These are phyloP conservation scores for Drosophila falleni DNA, from an alignment of 2,888 invertebrate species.

Conservation along the genomic window DNA sequence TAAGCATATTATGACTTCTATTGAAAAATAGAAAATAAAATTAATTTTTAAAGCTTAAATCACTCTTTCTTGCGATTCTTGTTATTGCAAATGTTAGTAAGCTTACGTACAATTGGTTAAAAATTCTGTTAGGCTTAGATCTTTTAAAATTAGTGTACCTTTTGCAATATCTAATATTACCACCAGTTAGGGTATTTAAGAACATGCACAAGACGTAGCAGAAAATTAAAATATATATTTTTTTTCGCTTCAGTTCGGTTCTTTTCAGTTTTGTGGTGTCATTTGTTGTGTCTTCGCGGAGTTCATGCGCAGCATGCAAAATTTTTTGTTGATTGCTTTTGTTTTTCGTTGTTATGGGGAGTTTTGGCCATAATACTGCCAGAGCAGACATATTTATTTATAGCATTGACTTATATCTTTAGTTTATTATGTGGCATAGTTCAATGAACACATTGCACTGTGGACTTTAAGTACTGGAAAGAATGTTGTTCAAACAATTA, in stretches of 20 bases:
- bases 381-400: slow-evolving; percentile 27
- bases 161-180: not conserved
- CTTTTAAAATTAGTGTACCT: not conserved
- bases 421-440: slow-evolving; percentile 15
- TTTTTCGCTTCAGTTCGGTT: slow-evolving; percentile 42
- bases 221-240: slow-evolving; percentile 63
- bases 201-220: slow-evolving; percentile 44
- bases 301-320: slow-evolving; percentile 71
- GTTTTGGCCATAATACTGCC: slow-evolving; percentile 20
- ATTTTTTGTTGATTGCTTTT: slow-evolving; percentile 26
- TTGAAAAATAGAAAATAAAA: not conserved
- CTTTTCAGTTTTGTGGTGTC: slow-evolving; percentile 61
- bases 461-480: not conserved
- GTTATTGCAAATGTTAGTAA: too few species aligned
- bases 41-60: too few species aligned
- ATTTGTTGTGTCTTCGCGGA: slow-evolving; percentile 61
- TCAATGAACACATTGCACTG: slow-evolving; percentile 19
- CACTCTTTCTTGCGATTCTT: too few species aligned
- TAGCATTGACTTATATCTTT: slow-evolving; percentile 32
- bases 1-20: too few species aligned
- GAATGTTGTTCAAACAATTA: slow-evolving; percentile 6
- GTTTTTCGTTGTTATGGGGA: slow-evolving; percentile 1
- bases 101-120: too few species aligned
- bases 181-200: slow-evolving; percentile 33
- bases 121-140: not conserved